Percentiles rank a stretch among this genome's conserved stretches.
These are phyloP conservation scores for Nezara viridula DNA, from an alignment of 2,888 invertebrate genomes.

Conservation along the genomic window DNA sequence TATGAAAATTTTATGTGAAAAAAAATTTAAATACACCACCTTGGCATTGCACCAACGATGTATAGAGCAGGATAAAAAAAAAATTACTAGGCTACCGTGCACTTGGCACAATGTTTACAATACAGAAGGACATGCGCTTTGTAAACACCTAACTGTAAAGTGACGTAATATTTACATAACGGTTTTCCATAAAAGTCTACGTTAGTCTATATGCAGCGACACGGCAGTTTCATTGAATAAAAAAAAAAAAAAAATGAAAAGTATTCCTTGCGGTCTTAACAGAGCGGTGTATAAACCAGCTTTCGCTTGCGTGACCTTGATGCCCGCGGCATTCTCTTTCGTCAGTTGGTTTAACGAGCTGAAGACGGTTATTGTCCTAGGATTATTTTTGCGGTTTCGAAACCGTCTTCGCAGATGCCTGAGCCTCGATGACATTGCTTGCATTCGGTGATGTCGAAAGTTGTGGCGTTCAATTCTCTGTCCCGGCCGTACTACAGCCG, in stretches of 20 bases:
- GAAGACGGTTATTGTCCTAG: slow-evolving; percentile 10
- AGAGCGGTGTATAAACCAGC: not conserved
- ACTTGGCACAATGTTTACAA: not conserved
- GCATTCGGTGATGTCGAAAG: not conserved
- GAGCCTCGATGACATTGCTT: not conserved
- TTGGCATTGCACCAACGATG: too few relatives aligned
- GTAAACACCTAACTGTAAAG: not conserved
- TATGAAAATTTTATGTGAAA: too few relatives aligned
- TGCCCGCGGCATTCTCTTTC: not conserved
- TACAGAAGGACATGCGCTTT: not conserved
- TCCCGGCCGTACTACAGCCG: not conserved
- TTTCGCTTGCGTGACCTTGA: slow-evolving; percentile 34
- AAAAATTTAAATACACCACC: too few relatives aligned
- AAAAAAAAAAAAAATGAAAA: not conserved
- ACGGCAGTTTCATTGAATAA: not conserved
- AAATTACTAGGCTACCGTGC: not conserved
- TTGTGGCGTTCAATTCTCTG: not conserved
- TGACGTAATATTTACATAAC: slow-evolving; percentile 38
- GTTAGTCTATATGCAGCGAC: not conserved
- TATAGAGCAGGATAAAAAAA: too few relatives aligned
- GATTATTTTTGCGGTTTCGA: slow-evolving; percentile 33
- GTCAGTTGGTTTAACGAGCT: slow-evolving; percentile 23
- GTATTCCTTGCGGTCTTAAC: slow-evolving; percentile 3
- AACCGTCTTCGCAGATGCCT: slow-evolving; percentile 10
- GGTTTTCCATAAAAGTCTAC: slow-evolving; percentile 21